Evolutionary conservation across 2,113 vertebrate genomes (phyloP).

Genomic region (Epinephelus fuscoguttatus): DNA sequence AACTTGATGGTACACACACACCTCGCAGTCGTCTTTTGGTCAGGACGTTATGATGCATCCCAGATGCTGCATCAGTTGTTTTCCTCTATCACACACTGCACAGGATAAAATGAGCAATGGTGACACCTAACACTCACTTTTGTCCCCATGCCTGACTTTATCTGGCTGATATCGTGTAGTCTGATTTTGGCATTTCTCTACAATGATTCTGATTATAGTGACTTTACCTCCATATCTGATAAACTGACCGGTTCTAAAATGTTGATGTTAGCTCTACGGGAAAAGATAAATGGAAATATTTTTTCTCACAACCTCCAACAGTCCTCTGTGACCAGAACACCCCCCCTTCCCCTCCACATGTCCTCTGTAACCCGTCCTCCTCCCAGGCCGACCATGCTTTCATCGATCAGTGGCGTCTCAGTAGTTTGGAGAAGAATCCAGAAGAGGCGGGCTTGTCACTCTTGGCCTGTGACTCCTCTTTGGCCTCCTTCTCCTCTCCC

Average conservation of each 20-base stretch:
- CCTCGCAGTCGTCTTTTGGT: background rate
- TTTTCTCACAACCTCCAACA: constrained; percentile 10
- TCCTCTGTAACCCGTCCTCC: constrained; percentile 37
- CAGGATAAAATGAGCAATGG: too few species aligned
- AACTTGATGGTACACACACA: background rate
- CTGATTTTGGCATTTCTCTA: background rate
- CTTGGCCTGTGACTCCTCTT: constrained; percentile 70
- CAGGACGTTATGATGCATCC: background rate
- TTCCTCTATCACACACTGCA: too few species aligned
- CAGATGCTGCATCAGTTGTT: too few species aligned
- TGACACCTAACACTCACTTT: background rate
- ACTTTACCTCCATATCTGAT: background rate
- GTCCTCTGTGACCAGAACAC: background rate
- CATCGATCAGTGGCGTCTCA: constrained; percentile 88
- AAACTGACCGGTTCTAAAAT: constrained; percentile 8
- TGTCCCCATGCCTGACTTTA: background rate
- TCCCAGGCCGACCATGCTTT: background rate
- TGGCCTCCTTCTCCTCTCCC: constrained; percentile 65
- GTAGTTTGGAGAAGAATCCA: constrained; percentile 94
- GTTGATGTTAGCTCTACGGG: constrained; percentile 11
- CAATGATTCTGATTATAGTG: background rate
- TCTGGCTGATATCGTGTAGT: background rate
- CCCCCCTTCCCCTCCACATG: constrained; percentile 10
- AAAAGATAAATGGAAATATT: constrained; percentile 46
- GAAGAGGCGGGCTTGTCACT: constrained; percentile 77